phyloP scores from a whole-genome alignment of 2,797 vertebrate species.

The Xenopus petersii region DNA sequence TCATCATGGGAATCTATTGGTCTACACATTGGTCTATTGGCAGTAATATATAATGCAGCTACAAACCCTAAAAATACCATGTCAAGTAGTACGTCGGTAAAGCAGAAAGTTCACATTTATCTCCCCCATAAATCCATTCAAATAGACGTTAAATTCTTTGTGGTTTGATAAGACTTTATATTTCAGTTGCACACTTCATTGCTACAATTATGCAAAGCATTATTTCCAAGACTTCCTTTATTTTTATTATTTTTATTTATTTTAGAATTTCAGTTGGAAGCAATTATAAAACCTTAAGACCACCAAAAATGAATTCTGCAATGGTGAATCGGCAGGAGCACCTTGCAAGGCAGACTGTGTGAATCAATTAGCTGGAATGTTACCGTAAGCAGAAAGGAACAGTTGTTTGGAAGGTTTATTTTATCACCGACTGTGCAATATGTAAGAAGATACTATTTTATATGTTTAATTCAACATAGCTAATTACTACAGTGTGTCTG shows the following conservation, averaged over 20 bases:
- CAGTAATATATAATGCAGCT: no score
- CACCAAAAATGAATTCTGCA: constrained; percentile 49
- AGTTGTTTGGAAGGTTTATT: constrained; percentile 33
- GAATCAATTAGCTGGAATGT: constrained; percentile 36
- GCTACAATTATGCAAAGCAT: constrained; percentile 53
- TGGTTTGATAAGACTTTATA: constrained; percentile 33
- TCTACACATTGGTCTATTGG: no score
- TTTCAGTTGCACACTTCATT: constrained; percentile 46
- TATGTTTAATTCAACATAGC: constrained; percentile 20
- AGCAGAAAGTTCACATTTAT: constrained; percentile 41
- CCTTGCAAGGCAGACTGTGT: neutral
- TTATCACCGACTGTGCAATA: constrained; percentile 13
- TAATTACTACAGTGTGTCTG: constrained; percentile 24
- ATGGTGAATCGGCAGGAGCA: constrained; percentile 22
- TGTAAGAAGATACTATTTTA: constrained; percentile 24
- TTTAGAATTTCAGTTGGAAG: constrained; percentile 54
- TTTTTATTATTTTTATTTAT: constrained; percentile 37
- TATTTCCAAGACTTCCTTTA: constrained; percentile 53
- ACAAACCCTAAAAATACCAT: no score
- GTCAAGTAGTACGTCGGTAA: neutral
- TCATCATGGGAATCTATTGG: no score
- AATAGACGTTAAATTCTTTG: constrained; percentile 18
- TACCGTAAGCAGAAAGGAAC: constrained; percentile 41
- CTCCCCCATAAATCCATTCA: constrained; percentile 37
- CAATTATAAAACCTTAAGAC: constrained; percentile 53